Evolutionary conservation across 2,888 invertebrate genomes (phyloP).

Genomic region (Palloptera scutellata): DNA sequence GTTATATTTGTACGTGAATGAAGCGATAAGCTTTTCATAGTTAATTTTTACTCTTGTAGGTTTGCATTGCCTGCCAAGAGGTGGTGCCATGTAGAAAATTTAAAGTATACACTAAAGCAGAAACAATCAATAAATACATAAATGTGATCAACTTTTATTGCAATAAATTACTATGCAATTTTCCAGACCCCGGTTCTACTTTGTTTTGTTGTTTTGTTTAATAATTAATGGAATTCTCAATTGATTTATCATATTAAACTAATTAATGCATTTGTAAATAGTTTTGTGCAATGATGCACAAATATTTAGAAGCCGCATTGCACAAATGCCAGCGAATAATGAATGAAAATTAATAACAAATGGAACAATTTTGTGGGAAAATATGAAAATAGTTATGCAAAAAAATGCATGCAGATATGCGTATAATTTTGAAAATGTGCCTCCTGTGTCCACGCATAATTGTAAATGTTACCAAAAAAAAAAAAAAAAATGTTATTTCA

Average conservation of each 20-base stretch:
- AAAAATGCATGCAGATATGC: not conserved
- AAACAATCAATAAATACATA: not conserved
- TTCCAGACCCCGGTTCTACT: not conserved
- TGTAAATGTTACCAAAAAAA: not conserved
- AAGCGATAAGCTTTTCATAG: too few species aligned
- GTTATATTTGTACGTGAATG: too few species aligned
- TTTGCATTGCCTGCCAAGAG: too few species aligned
- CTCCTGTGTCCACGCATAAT: not conserved
- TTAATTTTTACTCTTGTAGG: too few species aligned
- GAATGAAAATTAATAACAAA: too few species aligned
- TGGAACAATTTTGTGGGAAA: not conserved
- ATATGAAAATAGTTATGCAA: not conserved
- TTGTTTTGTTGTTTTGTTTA: not conserved
- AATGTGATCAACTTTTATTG: not conserved
- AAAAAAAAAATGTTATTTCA: not conserved
- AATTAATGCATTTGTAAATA: constrained; percentile 31
- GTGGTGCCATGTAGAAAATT: too few species aligned
- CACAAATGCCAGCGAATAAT: constrained; percentile 7
- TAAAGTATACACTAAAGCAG: too few species aligned
- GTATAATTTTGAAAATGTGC: not conserved
- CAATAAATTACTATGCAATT: not conserved
- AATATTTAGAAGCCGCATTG: constrained; percentile 11
- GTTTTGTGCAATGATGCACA: constrained; percentile 33
- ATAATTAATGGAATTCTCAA: constrained; percentile 15
- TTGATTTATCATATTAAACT: constrained; percentile 33